These are phyloP conservation scores for Megalops cyprinoides DNA, from an alignment of 2,797 vertebrate species.

Conservation along the genomic window DNA sequence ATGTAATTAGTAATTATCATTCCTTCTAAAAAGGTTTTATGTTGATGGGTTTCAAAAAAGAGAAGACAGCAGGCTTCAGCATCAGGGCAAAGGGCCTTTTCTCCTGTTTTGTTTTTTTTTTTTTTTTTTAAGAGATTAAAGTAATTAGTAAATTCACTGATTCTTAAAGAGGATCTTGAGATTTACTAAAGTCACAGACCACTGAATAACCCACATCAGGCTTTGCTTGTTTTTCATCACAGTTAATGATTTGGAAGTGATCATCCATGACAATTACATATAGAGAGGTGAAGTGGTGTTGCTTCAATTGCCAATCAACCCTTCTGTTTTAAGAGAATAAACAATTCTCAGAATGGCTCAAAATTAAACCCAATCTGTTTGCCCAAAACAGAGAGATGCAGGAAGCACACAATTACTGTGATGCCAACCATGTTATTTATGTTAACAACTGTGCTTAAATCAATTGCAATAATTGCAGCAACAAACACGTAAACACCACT, in stretches of 20 bases:
- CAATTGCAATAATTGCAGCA: constrained; percentile 12
- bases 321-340: constrained; percentile 15
- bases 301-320: constrained; percentile 20
- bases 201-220: background rate
- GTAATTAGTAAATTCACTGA: constrained; percentile 32
- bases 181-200: constrained; percentile 23
- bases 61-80: background rate
- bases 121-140: constrained; percentile 18
- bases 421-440: constrained; percentile 28
- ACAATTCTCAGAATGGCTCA: constrained; percentile 8
- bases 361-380: constrained; percentile 8
- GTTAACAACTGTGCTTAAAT: constrained; percentile 15
- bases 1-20: background rate
- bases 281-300: background rate
- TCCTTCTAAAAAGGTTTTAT: background rate
- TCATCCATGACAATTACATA: constrained; percentile 27
- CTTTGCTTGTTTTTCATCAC: constrained; percentile 15
- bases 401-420: constrained; percentile 18
- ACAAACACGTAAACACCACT: constrained; percentile 3
- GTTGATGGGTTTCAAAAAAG: background rate
- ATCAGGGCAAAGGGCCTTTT: background rate
- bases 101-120: background rate
- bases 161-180: constrained; percentile 31
- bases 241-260: constrained; percentile 26
- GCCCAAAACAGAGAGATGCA: constrained; percentile 21